Evolutionary conservation across 1,140 invertebrate species (phyloP), one percentile per base, ranked within the genome.

Genomic region (Apocrypta bakeri): DNA sequence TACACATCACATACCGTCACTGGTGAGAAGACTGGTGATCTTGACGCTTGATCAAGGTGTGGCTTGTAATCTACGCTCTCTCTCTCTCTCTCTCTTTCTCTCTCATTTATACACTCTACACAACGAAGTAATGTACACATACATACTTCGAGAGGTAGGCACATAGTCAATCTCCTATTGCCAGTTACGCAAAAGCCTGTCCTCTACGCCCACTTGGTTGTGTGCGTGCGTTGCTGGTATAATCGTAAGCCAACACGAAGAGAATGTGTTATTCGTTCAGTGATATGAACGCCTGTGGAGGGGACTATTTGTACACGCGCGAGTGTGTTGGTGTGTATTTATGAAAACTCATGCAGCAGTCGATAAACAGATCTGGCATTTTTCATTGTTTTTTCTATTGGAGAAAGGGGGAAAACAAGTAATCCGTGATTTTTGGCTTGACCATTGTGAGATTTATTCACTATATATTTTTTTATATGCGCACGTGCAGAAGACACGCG

Each of bases 151-250:
- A 17, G 42, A 48, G 42, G 24, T 27, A 29, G 2, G 14, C 48
- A 27, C 56, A 27, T 66, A 71, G 68, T 76, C 74, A n/a, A 21
- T 79, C 21, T 71, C 68, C 68, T 29, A 72, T 75, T 21, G 72
- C 48, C 33, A 75, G 82, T 87, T 87, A 86, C 85, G 85, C 87
- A 87, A 87, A 87, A 85, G 84, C 85, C 80, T 85, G 85, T 85
- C 83, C 86, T 82, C 79, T 83, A 81, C 84, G 84, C 42, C 82
- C 71, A 81, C 83, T 84, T 61, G 80, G 64, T 66, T 61, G 12
- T 29, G 8, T 33, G 37, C 37, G 69, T 37, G 31, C 25, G 56
- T n/a, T 56, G 74, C 48, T 73, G 27, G n/a, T 33, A 75, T 75
- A 63, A 75, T 75, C 27, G 73, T 17, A 27, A 27, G 63, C 63